Evolutionary conservation across 2,888 invertebrate genomes (phyloP), one percentile per base, ranked within the genome.

Genomic region (Cataglyphis cursor): DNA sequence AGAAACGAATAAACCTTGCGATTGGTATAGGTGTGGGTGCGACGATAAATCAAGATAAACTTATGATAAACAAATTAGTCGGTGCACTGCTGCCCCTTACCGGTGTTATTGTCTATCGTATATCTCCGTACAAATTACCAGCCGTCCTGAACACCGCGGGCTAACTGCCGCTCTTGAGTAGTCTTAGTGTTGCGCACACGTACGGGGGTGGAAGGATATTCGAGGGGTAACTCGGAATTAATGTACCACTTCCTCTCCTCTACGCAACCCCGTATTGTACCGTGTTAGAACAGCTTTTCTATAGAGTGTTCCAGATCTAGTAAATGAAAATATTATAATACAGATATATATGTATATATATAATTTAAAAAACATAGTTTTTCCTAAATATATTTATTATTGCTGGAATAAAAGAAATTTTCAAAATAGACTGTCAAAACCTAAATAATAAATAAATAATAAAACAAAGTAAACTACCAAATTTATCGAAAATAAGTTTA

Each of bases 41-140:
- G 44, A 81, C 89, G 85, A 92, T 92, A 93, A 93, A 93, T 93
- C 90, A 90, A 90, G 91, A 88, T 91, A 91, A 92, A 91, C 88
- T 92, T 93, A 93, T 93, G 93, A 93, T 92, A 93, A 93, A 94
- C 93, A 93, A 93, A 94, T 94, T 94, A 92, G 91, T 91, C 91
- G 90, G 84, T 83, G 83, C 85, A 81, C 85, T 87, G 88, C 84
- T 85, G 76, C 86, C 90, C 90, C 85, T 88, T 87, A 88, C 86
- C 86, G 87, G 87, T 90, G 89, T 90, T 89, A 88, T 86, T 90
- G 89, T 86, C 91, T 93, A 93, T 93, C 92, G 92, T 91, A 93
- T 92, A 93, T 93, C 93, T 92, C 88, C 83, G 89, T 92, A 92
- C 93, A 93, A 93, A 93, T 93, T 93, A 93, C 88, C 90, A 89